phyloP scores from a whole-genome alignment of 1,140 invertebrate genomes.

The Chlorops oryzae region DNA sequence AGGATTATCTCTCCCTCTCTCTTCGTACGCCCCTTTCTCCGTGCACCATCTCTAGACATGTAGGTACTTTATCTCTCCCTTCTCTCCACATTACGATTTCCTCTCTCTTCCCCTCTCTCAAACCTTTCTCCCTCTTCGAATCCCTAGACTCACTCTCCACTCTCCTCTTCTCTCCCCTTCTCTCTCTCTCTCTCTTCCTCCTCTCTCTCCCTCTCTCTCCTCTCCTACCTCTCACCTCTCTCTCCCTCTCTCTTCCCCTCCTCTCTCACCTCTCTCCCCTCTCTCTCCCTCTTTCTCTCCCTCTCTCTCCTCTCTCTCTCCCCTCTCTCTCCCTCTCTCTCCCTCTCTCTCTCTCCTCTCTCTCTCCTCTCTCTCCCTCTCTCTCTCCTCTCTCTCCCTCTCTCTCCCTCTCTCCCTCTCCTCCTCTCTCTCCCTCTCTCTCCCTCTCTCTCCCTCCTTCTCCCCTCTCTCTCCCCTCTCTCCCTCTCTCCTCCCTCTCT shows the following conservation, averaged over 20 bases:
- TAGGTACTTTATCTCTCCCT: too few relatives aligned
- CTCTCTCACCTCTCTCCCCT: not conserved
- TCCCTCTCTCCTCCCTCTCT: not conserved
- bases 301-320: not conserved
- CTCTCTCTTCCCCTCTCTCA: too few relatives aligned
- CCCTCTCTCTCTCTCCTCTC: not conserved
- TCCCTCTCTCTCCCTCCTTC: not conserved
- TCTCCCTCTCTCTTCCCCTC: not conserved
- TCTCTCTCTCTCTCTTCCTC: too few relatives aligned
- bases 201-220: not conserved
- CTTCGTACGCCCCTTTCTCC: too few relatives aligned
- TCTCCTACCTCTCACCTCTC: not conserved
- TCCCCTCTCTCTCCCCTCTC: not conserved
- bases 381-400: not conserved
- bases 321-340: not conserved
- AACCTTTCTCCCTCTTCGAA: too few relatives aligned
- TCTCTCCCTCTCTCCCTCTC: not conserved
- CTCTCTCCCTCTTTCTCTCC: not conserved
- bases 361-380: not conserved
- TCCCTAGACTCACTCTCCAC: too few relatives aligned
- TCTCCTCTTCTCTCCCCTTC: too few relatives aligned
- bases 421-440: not conserved
- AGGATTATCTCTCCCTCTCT: too few relatives aligned
- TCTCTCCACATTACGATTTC: too few relatives aligned
- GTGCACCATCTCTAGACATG: too few relatives aligned